Evolutionary conservation across 2,888 invertebrate species (phyloP).

Genomic region (Heliconius hortense): DNA sequence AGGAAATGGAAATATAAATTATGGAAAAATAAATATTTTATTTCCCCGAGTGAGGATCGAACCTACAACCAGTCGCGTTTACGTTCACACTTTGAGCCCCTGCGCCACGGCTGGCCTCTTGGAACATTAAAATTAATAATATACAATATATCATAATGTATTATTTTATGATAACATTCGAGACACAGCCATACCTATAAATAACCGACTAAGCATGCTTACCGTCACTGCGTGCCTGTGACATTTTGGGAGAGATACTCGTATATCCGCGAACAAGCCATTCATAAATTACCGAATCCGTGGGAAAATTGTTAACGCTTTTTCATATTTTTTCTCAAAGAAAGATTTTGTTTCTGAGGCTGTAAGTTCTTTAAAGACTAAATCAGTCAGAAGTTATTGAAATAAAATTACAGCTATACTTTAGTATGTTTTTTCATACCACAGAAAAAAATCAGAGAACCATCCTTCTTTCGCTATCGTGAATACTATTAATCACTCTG

Average conservation of each 20-base stretch:
- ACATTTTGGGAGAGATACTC: background rate
- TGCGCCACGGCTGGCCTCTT: too few species aligned
- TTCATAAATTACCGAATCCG: background rate
- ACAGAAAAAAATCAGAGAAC: background rate
- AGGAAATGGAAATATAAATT: too few species aligned
- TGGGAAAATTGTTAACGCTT: background rate
- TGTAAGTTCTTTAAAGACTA: background rate
- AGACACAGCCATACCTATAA: background rate
- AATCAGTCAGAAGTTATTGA: background rate
- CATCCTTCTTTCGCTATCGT: slow-evolving; percentile 4
- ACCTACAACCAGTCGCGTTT: too few species aligned
- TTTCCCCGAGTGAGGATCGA: too few species aligned
- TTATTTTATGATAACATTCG: background rate
- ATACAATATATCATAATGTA: background rate
- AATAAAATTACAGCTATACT: background rate
- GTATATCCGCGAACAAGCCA: background rate
- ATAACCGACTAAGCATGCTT: slow-evolving; percentile 8
- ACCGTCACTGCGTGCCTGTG: background rate
- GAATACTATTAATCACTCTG: slow-evolving; percentile 24
- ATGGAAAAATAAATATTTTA: too few species aligned
- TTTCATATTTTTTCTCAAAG: too few species aligned
- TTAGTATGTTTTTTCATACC: background rate
- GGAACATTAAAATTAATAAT: background rate
- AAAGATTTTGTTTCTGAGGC: background rate
- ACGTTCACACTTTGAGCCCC: too few species aligned